Evolutionary conservation across 2,113 vertebrate species (phyloP).

Genomic region (Ornithorhynchus anatinus): DNA sequence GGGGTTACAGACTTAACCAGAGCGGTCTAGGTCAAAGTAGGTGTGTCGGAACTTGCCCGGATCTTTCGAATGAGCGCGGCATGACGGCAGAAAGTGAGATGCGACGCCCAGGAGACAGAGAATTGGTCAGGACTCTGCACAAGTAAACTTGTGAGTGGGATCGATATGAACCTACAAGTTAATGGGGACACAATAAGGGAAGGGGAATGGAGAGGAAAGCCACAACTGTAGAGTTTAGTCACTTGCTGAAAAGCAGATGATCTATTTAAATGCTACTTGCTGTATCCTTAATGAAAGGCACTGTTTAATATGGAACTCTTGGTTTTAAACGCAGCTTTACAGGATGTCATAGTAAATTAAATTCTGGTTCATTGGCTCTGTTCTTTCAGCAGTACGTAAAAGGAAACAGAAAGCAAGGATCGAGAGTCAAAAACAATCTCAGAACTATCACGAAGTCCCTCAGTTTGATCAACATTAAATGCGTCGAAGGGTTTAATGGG

Average conservation of each 20-base stretch:
- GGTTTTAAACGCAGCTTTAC: slow-evolving; percentile 63
- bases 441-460: slow-evolving; percentile 63
- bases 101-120: slow-evolving; percentile 61
- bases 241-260: slow-evolving; percentile 58
- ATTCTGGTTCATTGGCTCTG: slow-evolving; percentile 70
- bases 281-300: slow-evolving; percentile 78
- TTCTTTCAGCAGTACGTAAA: slow-evolving; percentile 61
- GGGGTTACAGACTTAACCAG: slow-evolving; percentile 35
- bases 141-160: slow-evolving; percentile 63
- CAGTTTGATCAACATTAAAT: slow-evolving; percentile 49
- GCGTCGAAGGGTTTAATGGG: slow-evolving; percentile 53
- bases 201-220: slow-evolving; percentile 46
- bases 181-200: slow-evolving; percentile 37
- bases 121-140: slow-evolving; percentile 66
- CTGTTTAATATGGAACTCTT: slow-evolving; percentile 67
- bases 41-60: slow-evolving; percentile 65
- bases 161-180: slow-evolving; percentile 55
- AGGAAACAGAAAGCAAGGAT: slow-evolving; percentile 57
- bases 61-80: slow-evolving; percentile 63
- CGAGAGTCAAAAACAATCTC: slow-evolving; percentile 56
- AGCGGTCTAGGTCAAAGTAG: slow-evolving; percentile 51
- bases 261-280: slow-evolving; percentile 61
- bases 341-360: slow-evolving; percentile 65
- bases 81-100: slow-evolving; percentile 56
- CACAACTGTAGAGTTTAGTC: slow-evolving; percentile 40